A percentile compares a stretch with the other conserved stretches of the same genome.
These are phyloP conservation scores for Dryococelus australis DNA, from an alignment of 2,888 invertebrate genomes.

Conservation along the genomic window DNA sequence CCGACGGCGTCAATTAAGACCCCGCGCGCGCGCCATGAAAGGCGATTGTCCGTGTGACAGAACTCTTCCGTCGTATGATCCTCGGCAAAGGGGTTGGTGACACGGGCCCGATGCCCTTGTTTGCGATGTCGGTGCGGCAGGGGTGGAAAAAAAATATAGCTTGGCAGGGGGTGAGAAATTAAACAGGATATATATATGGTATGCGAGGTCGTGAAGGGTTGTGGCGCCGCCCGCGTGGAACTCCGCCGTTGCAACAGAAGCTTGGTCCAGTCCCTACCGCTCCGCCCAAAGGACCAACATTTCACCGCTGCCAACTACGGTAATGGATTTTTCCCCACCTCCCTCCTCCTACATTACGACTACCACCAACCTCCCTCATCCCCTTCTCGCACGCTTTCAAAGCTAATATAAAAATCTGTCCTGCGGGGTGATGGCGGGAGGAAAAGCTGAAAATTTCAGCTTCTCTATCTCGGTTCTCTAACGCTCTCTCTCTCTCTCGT, in stretches of 20 bases:
- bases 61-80: not conserved
- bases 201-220: not conserved
- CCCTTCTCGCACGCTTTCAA: not conserved
- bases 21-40: not conserved
- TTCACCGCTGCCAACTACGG: constrained; percentile 16
- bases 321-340: not conserved
- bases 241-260: not conserved
- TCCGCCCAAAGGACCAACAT: constrained; percentile 1
- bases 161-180: too few species aligned
- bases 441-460: not conserved
- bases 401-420: constrained; percentile 10
- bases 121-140: not conserved
- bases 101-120: not conserved
- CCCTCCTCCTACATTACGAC: not conserved
- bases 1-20: not conserved
- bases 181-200: not conserved
- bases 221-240: not conserved
- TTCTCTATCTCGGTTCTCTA: too few species aligned
- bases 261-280: not conserved
- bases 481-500: not conserved
- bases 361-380: not conserved
- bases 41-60: not conserved
- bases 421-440: not conserved
- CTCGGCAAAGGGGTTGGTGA: too few species aligned
- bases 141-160: too few species aligned